phyloP scores from a whole-genome alignment of 2,113 vertebrate genomes.

The Parus major region DNA sequence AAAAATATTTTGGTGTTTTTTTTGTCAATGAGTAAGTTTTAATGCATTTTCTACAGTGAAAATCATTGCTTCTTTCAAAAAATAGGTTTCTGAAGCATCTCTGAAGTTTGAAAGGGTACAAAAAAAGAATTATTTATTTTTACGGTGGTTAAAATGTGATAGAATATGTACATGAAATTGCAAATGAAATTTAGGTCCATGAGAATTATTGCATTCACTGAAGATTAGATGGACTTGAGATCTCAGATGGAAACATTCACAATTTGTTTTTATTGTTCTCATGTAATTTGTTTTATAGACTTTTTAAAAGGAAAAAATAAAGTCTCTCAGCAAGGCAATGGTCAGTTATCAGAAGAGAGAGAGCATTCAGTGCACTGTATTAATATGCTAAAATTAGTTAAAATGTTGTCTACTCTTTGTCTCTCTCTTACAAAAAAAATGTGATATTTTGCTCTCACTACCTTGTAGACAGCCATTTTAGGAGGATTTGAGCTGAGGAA shows the following conservation, averaged over 20 bases:
- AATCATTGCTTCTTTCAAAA: not conserved
- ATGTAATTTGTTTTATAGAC: not conserved
- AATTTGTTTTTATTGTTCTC: not conserved
- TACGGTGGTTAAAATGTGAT: not conserved
- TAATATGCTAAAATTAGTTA: not conserved
- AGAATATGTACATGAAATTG: not conserved
- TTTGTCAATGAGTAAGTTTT: not conserved
- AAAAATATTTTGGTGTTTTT: not conserved
- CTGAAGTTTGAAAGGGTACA: not conserved
- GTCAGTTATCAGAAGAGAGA: not conserved
- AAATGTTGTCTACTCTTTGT: not conserved
- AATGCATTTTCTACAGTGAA: conserved; percentile 1
- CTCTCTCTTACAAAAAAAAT: not conserved
- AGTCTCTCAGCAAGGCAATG: not conserved
- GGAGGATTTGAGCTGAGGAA: not conserved
- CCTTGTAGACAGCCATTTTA: conserved; percentile 3
- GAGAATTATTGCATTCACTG: not conserved
- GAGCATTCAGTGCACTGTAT: not conserved
- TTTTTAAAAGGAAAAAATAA: not conserved
- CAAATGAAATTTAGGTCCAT: not conserved
- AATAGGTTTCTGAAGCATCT: not conserved
- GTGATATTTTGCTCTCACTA: not conserved
- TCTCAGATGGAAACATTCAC: not conserved
- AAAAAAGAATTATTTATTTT: not conserved
- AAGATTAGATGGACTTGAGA: not conserved